Evolutionary conservation across 1,140 invertebrate species (phyloP).

Genomic region (Coboldia fuscipes): DNA sequence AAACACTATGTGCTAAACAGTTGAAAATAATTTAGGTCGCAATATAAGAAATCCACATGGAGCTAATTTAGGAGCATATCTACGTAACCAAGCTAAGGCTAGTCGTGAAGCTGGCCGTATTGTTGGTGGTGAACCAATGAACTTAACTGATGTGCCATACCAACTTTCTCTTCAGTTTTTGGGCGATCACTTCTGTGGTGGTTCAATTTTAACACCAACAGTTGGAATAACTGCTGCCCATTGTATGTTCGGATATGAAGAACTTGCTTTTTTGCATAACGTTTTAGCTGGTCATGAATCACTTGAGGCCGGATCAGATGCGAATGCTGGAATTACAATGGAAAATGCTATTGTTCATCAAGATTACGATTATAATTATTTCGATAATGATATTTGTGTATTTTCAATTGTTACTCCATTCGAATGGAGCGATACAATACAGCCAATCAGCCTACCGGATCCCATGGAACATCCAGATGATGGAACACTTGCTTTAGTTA

Average conservation of each 20-base stretch:
- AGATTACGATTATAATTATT: slow-evolving; percentile 12
- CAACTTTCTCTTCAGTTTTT: background rate
- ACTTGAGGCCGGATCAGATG: no score
- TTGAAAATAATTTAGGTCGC: no score
- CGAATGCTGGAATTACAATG: slow-evolving; percentile 11
- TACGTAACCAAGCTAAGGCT: no score
- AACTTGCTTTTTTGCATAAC: no score
- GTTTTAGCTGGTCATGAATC: no score
- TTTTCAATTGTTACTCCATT: background rate
- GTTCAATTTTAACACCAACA: background rate
- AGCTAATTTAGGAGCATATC: no score
- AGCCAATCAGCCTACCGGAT: background rate
- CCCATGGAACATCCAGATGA: background rate
- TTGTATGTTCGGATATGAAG: background rate
- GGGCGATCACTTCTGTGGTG: background rate
- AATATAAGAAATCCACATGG: no score
- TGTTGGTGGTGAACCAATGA: background rate
- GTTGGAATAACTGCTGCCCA: background rate
- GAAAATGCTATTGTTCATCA: no score
- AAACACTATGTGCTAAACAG: no score
- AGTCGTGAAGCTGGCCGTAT: no score
- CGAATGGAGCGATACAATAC: background rate
- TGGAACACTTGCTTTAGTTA: background rate
- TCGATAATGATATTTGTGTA: background rate
- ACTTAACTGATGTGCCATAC: background rate